phyloP scores from a whole-genome alignment of 2,113 vertebrate species.

The Saccopteryx bilineata region DNA sequence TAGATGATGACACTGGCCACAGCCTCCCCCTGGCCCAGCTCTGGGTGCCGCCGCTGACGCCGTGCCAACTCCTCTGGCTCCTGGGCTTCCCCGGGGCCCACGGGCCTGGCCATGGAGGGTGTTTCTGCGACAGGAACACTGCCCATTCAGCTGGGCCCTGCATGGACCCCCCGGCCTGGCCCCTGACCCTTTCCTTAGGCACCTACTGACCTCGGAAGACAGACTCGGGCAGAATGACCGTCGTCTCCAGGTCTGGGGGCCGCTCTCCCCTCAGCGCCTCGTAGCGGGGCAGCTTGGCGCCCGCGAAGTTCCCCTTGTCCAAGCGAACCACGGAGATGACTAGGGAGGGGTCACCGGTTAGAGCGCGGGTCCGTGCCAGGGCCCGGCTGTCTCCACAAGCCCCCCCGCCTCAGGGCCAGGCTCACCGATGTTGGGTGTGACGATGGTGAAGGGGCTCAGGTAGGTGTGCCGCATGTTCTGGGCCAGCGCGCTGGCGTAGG shows the following conservation, averaged over 20 bases:
- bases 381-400: no score
- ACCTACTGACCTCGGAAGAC: constrained; percentile 88
- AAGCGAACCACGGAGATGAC: constrained; percentile 96
- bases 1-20: constrained; percentile 97
- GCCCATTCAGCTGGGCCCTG: background rate
- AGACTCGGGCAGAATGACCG: constrained; percentile 93
- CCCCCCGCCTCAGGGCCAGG: accelerated
- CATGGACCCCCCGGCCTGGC: background rate
- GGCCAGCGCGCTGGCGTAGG: constrained; percentile 94
- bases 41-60: constrained; percentile 90
- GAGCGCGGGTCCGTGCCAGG: accelerated
- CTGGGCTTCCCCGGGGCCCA: constrained; percentile 9
- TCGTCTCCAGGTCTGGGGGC: constrained; percentile 92
- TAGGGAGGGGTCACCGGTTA: constrained; percentile 33
- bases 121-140: constrained; percentile 56
- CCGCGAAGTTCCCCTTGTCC: constrained; percentile 93
- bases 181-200: accelerated
- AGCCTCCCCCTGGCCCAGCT: constrained; percentile 90
- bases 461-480: constrained; percentile 99
- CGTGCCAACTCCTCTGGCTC: constrained; percentile 81
- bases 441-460: constrained; percentile 97
- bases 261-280: constrained; percentile 92
- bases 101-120: constrained; percentile 61
- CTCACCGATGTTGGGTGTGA: constrained; percentile 97
- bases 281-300: constrained; percentile 93